A percentile compares a stretch with the other conserved stretches of the same genome.
These are phyloP conservation scores for Drosophila subpulchrella DNA, from an alignment of 1,140 invertebrate species.

Conservation along the genomic window DNA sequence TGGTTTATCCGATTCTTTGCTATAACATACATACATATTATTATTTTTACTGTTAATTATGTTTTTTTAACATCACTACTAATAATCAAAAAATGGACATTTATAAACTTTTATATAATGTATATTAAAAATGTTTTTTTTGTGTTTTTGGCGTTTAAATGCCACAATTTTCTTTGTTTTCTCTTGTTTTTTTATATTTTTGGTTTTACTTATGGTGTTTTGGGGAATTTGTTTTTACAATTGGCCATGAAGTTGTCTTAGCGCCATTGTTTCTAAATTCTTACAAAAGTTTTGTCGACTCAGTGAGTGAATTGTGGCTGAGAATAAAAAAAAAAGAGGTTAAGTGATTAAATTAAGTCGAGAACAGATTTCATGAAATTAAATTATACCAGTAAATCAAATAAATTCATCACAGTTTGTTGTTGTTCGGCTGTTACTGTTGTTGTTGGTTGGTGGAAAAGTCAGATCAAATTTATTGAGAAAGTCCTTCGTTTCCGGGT, in stretches of 20 bases:
- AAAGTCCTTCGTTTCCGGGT: constrained; percentile 25
- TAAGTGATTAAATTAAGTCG: constrained; percentile 2
- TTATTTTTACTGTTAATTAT: constrained; percentile 64
- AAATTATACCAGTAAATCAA: constrained; percentile 47
- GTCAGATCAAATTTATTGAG: constrained; percentile 43
- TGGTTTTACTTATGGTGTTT: constrained; percentile 25
- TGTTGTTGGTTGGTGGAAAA: constrained; percentile 31
- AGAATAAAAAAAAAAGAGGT: constrained; percentile 15
- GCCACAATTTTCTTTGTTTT: constrained; percentile 39
- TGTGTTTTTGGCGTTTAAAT: constrained; percentile 32
- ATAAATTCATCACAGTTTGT: constrained; percentile 77
- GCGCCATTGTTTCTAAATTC: constrained; percentile 42
- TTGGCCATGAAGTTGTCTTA: constrained; percentile 66
- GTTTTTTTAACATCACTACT: constrained; percentile 76
- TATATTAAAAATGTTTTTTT: constrained; percentile 61
- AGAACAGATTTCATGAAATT: constrained; percentile 9
- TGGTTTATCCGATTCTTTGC: constrained; percentile 48
- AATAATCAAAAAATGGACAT: constrained; percentile 83
- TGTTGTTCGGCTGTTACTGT: constrained; percentile 64
- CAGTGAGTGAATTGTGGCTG: constrained; percentile 20
- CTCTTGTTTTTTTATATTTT: constrained; percentile 13
- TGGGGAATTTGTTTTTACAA: constrained; percentile 42
- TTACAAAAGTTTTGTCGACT: constrained; percentile 31
- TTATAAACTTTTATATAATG: constrained; percentile 78
- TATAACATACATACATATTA: constrained; percentile 73